A percentile compares a stretch with the other conserved stretches of the same genome.
phyloP scores from a whole-genome alignment of 2,888 invertebrate genomes.

The Hyposoter dolosus region DNA sequence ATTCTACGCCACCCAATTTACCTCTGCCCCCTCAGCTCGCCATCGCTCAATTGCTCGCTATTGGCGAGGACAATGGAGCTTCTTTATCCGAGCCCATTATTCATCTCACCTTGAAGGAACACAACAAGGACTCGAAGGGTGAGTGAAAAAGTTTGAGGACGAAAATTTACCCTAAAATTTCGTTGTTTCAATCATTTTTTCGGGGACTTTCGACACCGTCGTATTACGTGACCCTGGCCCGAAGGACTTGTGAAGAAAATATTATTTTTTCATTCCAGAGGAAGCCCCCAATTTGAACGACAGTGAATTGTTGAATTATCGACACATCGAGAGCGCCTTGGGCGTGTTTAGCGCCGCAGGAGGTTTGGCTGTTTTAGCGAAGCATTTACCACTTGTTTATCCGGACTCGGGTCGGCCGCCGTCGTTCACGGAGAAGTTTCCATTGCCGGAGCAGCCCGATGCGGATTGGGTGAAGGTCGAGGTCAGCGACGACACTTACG shows the following conservation, averaged over 20 bases:
- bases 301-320: slow-evolving; percentile 77
- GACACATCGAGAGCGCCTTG: slow-evolving; percentile 87
- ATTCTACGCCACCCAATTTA: slow-evolving; percentile 85
- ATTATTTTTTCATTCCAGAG: slow-evolving; percentile 70
- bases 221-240: neutral
- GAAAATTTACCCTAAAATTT: neutral
- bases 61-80: slow-evolving; percentile 85
- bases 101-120: slow-evolving; percentile 80
- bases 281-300: slow-evolving; percentile 76
- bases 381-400: slow-evolving; percentile 94
- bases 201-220: too few relatives aligned
- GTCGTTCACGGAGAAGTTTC: slow-evolving; percentile 87
- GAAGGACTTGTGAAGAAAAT: neutral
- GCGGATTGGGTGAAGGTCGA: slow-evolving; percentile 88
- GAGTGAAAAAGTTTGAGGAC: slow-evolving; percentile 39
- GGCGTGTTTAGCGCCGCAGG: slow-evolving; percentile 95
- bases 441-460: slow-evolving; percentile 86
- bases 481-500: slow-evolving; percentile 88
- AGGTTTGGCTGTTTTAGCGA: slow-evolving; percentile 94
- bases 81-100: slow-evolving; percentile 86
- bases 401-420: slow-evolving; percentile 89
- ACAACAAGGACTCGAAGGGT: slow-evolving; percentile 82
- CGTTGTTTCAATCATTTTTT: neutral
- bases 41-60: slow-evolving; percentile 87
- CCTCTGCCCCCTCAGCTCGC: slow-evolving; percentile 86